Conservation (phyloP, 2,113 vertebrate species). For the Lophius piscatorius region DNA sequence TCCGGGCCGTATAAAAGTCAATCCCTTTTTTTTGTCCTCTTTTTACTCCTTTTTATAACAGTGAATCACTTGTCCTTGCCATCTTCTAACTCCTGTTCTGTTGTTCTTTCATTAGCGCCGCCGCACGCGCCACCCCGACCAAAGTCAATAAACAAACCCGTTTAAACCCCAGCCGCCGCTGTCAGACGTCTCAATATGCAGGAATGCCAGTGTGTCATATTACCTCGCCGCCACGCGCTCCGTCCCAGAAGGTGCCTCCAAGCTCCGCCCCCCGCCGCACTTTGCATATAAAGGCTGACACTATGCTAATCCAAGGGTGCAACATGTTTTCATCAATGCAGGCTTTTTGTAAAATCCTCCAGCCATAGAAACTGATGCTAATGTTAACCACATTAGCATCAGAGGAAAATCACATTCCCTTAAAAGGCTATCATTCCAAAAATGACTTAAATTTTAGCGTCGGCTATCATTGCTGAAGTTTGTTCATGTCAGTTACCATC, state of each 20-base stretch:
- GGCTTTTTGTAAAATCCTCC: too few species aligned
- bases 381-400: too few species aligned
- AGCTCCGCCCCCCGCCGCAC: conserved; percentile 16
- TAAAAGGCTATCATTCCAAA: too few species aligned
- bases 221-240: conserved; percentile 45
- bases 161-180: conserved; percentile 61
- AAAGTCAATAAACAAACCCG: conserved; percentile 71
- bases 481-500: too few species aligned
- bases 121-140: conserved; percentile 44
- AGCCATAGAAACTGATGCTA: too few species aligned
- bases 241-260: conserved; percentile 52
- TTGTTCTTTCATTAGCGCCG: conserved; percentile 60
- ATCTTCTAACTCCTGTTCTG: conserved; percentile 34
- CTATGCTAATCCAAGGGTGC: too few species aligned
- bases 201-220: conserved; percentile 56
- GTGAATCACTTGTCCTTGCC: conserved; percentile 40
- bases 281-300: conserved; percentile 54
- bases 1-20: too few species aligned
- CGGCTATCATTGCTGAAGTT: too few species aligned
- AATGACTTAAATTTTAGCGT: too few species aligned
- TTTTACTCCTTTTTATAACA: neutral
- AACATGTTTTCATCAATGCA: too few species aligned
- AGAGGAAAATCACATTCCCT: too few species aligned
- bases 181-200: conserved; percentile 64
- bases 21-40: too few species aligned